Conservation (phyloP, 2,888 invertebrate genomes). For the Ametastegia equiseti region DNA sequence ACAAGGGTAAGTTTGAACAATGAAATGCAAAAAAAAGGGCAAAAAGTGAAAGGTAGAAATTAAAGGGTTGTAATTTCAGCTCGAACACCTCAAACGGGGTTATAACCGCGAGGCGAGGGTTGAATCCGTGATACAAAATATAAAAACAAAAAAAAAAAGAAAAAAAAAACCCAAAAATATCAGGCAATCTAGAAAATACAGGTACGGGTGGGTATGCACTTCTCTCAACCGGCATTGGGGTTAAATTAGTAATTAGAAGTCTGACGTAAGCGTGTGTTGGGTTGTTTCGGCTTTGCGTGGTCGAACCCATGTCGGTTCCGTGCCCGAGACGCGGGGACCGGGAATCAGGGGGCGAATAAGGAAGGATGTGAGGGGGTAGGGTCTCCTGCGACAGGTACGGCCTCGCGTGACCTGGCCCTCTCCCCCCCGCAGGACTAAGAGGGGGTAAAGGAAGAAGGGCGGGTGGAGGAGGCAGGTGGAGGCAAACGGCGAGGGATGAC, state of each 20-base stretch:
- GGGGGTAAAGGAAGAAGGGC: constrained; percentile 45
- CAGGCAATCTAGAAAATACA: constrained; percentile 2
- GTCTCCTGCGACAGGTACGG: constrained; percentile 75
- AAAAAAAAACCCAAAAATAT: background rate
- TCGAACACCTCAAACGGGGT: background rate
- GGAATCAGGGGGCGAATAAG: constrained; percentile 30
- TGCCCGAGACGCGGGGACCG: constrained; percentile 29
- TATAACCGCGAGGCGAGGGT: background rate
- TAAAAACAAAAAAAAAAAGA: background rate
- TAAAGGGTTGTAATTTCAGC: background rate
- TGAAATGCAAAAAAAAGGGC: background rate
- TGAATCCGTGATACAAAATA: background rate
- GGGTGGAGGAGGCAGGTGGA: constrained; percentile 47
- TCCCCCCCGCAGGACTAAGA: too few relatives aligned
- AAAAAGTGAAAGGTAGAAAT: background rate
- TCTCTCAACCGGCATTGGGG: constrained; percentile 53
- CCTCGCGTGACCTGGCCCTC: constrained; percentile 74
- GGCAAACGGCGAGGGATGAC: constrained; percentile 68
- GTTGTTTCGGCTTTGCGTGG: constrained; percentile 74
- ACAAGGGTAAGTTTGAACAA: background rate
- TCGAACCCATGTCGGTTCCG: constrained; percentile 46
- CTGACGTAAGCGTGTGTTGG: constrained; percentile 71
- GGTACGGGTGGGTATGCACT: constrained; percentile 3
- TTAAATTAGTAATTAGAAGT: constrained; percentile 75
- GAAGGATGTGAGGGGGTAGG: constrained; percentile 68